Evolutionary conservation across 2,888 invertebrate species (phyloP), one percentile per base, ranked within the genome.

Genomic region (Cabera pusaria): DNA sequence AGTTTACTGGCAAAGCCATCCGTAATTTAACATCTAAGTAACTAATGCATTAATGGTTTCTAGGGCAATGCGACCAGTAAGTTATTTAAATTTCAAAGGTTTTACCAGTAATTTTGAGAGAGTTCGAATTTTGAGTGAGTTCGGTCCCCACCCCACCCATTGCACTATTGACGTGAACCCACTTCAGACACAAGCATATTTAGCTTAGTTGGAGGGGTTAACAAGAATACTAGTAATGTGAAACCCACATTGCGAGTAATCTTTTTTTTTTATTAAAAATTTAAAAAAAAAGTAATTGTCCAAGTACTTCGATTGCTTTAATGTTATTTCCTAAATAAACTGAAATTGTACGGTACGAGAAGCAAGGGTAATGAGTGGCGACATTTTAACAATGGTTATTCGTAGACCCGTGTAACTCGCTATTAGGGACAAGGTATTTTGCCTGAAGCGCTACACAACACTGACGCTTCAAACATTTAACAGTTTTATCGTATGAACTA

Each of bases 351-450:
- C 24, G 40, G 33, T 16, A 48, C 38, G 39, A 45, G 38, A 41
- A 27, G 14, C 26, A 22, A 28, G 17, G 32, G 38, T 27, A 52
- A 49, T 51, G 33, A 51, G 22, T 17, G 47, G 31, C 39, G 35
- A 49, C 42, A 49, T 49, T 43, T 32, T 45, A 49, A 50, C 56
- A 48, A 66, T 58, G 53, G 55, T 43, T 50, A 52, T 58, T 58
- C 49, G 55, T 48, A 56, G 49, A 49, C 55, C 52, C 54, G 41
- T 41, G 40, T 37, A 48, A 37, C 33, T 14, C 20, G 33, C 44
- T 38, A 64, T 72, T 62, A 53, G 56, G 56, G 50, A 43, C 68
- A 71, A 72, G 61, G 71, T 59, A 54, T 60, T 57, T 53, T 49
- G 49, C 45, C 51, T 56, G 56, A 54, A 65, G 57, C 48, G 8